These are phyloP conservation scores for Ictalurus furcatus DNA, from an alignment of 2,113 vertebrate species.

Conservation along the genomic window DNA sequence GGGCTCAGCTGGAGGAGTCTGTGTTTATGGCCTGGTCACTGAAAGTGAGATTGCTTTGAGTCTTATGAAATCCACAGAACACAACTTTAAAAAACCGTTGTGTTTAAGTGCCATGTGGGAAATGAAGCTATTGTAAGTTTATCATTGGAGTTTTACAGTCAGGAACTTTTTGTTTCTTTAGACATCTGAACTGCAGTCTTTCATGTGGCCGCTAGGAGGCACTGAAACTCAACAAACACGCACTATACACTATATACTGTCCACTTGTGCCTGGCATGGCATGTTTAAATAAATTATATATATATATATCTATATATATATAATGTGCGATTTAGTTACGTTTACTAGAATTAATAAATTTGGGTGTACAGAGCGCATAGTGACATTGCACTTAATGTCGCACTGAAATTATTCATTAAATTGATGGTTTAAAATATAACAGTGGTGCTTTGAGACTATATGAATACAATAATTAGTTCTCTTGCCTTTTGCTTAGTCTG, in stretches of 20 bases:
- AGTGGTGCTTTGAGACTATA: neutral
- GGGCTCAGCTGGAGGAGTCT: neutral
- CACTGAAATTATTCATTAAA: neutral
- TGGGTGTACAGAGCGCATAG: neutral
- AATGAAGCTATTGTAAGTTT: neutral
- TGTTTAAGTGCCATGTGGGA: neutral
- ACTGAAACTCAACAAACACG: neutral
- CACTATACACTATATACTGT: neutral
- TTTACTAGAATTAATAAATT: neutral
- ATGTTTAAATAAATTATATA: neutral
- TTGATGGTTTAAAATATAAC: neutral
- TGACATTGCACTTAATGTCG: slow-evolving; percentile 1
- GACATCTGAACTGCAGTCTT: neutral
- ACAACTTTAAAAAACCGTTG: neutral
- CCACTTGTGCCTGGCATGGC: neutral
- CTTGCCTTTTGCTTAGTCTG: neutral
- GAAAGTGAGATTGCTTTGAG: slow-evolving; percentile 4
- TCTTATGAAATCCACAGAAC: slow-evolving; percentile 11
- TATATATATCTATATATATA: neutral
- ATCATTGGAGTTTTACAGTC: neutral
- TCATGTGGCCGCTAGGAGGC: neutral
- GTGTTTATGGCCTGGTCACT: neutral
- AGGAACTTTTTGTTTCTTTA: neutral
- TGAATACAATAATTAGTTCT: neutral
- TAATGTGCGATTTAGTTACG: neutral